Base-by-base conservation (phyloP, 1,140 invertebrate species). In the Drosophila saltans region DNA sequence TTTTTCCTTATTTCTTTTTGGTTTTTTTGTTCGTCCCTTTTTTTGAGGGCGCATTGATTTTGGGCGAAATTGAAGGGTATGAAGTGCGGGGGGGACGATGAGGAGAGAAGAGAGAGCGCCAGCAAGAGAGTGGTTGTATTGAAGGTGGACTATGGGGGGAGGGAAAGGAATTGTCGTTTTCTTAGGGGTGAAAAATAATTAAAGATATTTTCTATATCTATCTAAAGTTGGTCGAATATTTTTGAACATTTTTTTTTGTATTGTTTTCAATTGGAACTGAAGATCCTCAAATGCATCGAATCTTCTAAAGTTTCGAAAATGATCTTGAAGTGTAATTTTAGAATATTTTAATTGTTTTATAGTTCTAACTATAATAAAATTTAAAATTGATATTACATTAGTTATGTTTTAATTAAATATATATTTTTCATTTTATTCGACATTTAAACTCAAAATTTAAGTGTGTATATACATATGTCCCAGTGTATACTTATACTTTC, bases 71-170 rank as follows among this genome's bases (percentile, higher is more conserved):
- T 21, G 55, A 2, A 41, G 40, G 36, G 45, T 33, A 26, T 3
- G 39, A 8, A 36, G 6, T 1, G 60, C n/a, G 21, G 7, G 30
- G 30, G 21, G 55, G 3, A 39, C 5, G 21, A 26, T 28, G 16
- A 63, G 39, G 24, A 72, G 52, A 52, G 16, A 64, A 58, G 70
- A 72, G 72, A 39, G 45, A 26, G 8, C 24, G 45, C 7, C 16
- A 48, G 3, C 16, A 45, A 26, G 57, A 11, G 28, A n/a, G 39
- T 26, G 39, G 7, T 6, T 5, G n/a, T 3, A 26, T 24, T 5
- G 4, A 36, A 24, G 45, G 21, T 7, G 45, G 21, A 26, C 28
- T 4, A 36, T 8, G 45, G 45, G 45, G 45, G 8, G 26, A 16
- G 9, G 45, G 45, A 8, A 8, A 36, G 45, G n/a, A 6, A 24